Percentiles rank a stretch among this genome's conserved stretches.
Evolutionary conservation across 35 echinoderm and acorn worm species (phyloP).

Genomic region (Patiria miniata): DNA sequence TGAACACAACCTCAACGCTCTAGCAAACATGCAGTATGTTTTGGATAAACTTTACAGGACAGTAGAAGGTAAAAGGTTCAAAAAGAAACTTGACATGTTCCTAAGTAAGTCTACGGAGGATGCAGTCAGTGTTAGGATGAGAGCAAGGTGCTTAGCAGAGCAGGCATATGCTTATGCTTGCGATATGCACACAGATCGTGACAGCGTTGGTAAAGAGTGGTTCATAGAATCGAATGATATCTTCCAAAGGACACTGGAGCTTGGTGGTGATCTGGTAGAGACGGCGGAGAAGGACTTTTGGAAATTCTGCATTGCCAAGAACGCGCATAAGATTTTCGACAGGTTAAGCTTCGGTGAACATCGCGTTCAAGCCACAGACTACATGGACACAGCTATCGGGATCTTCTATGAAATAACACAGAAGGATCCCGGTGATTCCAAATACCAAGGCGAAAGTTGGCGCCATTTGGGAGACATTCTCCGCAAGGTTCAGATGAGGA

Average conservation of each 20-base stretch:
- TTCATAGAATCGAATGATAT: background rate
- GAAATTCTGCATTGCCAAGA: background rate
- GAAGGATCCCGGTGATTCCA: background rate
- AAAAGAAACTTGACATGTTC: background rate
- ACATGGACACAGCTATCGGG: too few relatives aligned
- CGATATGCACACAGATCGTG: conserved; percentile 26
- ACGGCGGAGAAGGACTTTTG: background rate
- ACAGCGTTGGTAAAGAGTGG: background rate
- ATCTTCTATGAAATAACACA: too few relatives aligned
- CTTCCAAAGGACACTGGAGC: background rate
- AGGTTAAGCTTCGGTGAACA: too few relatives aligned
- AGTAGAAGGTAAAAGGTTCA: background rate
- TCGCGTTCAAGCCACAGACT: too few relatives aligned
- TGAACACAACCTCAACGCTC: conserved; percentile 23
- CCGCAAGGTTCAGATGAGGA: too few relatives aligned
- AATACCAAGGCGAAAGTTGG: too few relatives aligned
- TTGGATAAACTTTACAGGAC: background rate
- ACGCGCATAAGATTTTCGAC: too few relatives aligned
- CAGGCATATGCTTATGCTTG: conserved; percentile 7
- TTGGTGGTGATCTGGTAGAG: too few relatives aligned
- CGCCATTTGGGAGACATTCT: too few relatives aligned
- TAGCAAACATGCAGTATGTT: background rate
- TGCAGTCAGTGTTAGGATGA: background rate
- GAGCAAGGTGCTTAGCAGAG: background rate
- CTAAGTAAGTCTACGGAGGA: too few relatives aligned